A percentile compares a stretch with the other conserved stretches of the same genome.
Evolutionary conservation across 2,888 invertebrate species (phyloP).

Genomic region (Coenonympha glycerion): DNA sequence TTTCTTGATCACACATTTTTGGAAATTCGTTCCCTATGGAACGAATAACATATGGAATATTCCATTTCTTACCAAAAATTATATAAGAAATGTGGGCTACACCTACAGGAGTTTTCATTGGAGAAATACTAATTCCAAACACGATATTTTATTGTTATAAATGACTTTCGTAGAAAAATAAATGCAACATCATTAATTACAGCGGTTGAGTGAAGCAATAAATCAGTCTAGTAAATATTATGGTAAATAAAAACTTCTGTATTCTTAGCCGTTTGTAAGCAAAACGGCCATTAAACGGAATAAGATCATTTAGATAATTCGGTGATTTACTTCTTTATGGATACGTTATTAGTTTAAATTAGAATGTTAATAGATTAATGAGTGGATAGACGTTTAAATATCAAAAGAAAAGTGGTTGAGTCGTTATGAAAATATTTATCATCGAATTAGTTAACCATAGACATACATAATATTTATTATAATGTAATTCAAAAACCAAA

Average conservation of each 20-base stretch:
- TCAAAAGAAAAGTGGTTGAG: neutral
- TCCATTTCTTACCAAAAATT: no score
- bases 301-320: neutral
- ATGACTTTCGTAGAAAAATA: neutral
- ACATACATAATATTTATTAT: no score
- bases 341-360: conserved; percentile 2
- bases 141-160: neutral
- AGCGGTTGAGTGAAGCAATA: neutral
- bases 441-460: neutral
- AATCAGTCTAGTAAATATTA: neutral
- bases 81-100: no score
- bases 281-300: conserved; percentile 28
- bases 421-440: neutral
- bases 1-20: no score
- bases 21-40: no score
- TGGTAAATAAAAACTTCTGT: conserved; percentile 1
- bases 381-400: neutral
- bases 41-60: no score
- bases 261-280: neutral
- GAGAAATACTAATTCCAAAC: no score
- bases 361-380: neutral
- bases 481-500: no score
- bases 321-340: neutral
- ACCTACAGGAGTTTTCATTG: no score
- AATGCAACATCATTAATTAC: neutral